These are phyloP conservation scores for Glossosoma conforme DNA, from an alignment of 1,140 invertebrate species.

Conservation along the genomic window DNA sequence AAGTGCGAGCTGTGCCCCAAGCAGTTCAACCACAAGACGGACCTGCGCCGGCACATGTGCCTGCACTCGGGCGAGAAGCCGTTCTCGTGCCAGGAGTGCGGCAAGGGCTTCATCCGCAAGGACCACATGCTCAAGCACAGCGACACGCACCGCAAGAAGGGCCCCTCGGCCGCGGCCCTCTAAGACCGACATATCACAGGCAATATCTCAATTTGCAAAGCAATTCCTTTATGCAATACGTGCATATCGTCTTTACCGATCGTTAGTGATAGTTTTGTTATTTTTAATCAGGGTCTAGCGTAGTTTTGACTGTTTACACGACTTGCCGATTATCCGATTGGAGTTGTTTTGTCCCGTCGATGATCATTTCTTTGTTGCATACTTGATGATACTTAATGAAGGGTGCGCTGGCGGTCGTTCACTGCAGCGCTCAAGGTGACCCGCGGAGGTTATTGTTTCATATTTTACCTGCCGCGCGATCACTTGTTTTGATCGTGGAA, in stretches of 20 bases:
- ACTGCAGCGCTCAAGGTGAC: constrained; percentile 27
- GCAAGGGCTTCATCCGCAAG: constrained; percentile 88
- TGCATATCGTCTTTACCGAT: constrained; percentile 30
- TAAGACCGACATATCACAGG: constrained; percentile 23
- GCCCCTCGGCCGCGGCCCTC: constrained; percentile 34
- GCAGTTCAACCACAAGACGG: constrained; percentile 85
- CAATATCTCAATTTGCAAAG: constrained; percentile 30
- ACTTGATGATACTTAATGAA: constrained; percentile 1
- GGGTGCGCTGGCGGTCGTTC: constrained; percentile 24
- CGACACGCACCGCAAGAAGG: constrained; percentile 69
- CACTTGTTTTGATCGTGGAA: constrained; percentile 28
- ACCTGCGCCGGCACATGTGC: constrained; percentile 81
- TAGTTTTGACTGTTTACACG: constrained; percentile 25
- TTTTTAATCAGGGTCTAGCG: constrained; percentile 32
- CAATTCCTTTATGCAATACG: constrained; percentile 29
- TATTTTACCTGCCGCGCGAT: constrained; percentile 30
- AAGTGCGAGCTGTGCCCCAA: constrained; percentile 85
- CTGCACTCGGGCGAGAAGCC: constrained; percentile 80
- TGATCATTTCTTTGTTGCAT: neutral
- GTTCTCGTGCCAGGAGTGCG: constrained; percentile 73
- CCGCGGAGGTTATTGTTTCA: constrained; percentile 30
- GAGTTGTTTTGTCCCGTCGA: too few species aligned
- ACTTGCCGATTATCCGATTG: too few species aligned
- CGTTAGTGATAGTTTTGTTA: constrained; percentile 31
- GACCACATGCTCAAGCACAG: constrained; percentile 93